Evolutionary conservation across 2,888 invertebrate genomes (phyloP).

Genomic region (Pachymerium ferrugineum): DNA sequence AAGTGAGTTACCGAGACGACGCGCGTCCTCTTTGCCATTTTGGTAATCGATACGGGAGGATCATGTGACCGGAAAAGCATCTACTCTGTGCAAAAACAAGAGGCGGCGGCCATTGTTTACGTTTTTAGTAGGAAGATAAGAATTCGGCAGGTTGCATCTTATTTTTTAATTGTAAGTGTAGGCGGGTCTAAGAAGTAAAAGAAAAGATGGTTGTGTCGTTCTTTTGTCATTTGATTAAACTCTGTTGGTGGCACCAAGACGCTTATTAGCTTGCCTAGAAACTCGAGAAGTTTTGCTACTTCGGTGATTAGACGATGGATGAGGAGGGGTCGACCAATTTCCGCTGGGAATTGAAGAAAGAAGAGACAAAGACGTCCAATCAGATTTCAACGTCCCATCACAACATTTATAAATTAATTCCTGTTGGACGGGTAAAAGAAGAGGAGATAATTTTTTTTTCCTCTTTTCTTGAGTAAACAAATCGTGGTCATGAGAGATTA

Average conservation of each 20-base stretch:
- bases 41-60: not conserved
- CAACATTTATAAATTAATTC: slow-evolving; percentile 1
- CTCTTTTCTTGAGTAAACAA: too few relatives aligned
- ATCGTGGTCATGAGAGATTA: not conserved
- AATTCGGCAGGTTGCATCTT: not conserved
- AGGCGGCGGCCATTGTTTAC: slow-evolving; percentile 18
- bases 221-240: slow-evolving; percentile 17
- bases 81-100: not conserved
- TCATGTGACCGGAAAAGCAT: slow-evolving; percentile 21
- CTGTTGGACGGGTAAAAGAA: not conserved
- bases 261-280: slow-evolving; percentile 14
- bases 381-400: not conserved
- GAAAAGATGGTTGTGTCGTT: not conserved
- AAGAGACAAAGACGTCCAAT: slow-evolving; percentile 11
- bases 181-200: not conserved
- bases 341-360: slow-evolving; percentile 15
- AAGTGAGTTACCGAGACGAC: not conserved
- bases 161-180: not conserved
- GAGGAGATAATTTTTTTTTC: too few relatives aligned
- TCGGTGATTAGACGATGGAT: slow-evolving; percentile 18
- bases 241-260: slow-evolving; percentile 6
- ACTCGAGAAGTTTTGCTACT: slow-evolving; percentile 9
- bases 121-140: not conserved
- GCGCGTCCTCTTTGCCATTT: slow-evolving; percentile 13
- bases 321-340: slow-evolving; percentile 6